phyloP scores from a whole-genome alignment of 2,113 vertebrate genomes.

The Candoia aspera region DNA sequence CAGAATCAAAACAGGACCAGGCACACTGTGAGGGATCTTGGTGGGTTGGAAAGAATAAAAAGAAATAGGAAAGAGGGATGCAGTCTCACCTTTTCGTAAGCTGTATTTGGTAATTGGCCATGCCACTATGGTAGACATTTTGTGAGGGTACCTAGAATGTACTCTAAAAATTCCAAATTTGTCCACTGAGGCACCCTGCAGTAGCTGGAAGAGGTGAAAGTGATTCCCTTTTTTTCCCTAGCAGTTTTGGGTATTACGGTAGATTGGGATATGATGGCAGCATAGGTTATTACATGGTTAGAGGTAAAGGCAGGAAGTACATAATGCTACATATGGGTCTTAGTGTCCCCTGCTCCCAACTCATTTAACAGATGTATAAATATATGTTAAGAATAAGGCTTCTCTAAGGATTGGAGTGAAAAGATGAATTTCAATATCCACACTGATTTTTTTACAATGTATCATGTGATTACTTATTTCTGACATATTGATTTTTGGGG shows the following conservation, averaged over 20 bases:
- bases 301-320: not conserved
- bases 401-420: too few relatives aligned
- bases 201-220: not conserved
- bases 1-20: not conserved
- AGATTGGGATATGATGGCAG: not conserved
- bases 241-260: not conserved
- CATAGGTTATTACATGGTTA: not conserved
- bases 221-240: not conserved
- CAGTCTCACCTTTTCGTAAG: not conserved
- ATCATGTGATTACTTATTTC: too few relatives aligned
- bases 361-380: not conserved
- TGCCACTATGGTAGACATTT: not conserved
- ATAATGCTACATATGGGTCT: not conserved
- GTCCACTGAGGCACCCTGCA: not conserved
- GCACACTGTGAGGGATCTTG: not conserved
- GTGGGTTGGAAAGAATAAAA: not conserved
- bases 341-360: not conserved
- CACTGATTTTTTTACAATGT: too few relatives aligned
- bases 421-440: too few relatives aligned
- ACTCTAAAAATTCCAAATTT: not conserved
- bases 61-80: not conserved
- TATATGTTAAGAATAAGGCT: too few relatives aligned
- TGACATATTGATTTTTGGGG: too few relatives aligned
- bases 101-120: not conserved
- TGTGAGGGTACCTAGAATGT: not conserved